Evolutionary conservation across 2,888 invertebrate genomes (phyloP).

Genomic region (Epirrita christyi): DNA sequence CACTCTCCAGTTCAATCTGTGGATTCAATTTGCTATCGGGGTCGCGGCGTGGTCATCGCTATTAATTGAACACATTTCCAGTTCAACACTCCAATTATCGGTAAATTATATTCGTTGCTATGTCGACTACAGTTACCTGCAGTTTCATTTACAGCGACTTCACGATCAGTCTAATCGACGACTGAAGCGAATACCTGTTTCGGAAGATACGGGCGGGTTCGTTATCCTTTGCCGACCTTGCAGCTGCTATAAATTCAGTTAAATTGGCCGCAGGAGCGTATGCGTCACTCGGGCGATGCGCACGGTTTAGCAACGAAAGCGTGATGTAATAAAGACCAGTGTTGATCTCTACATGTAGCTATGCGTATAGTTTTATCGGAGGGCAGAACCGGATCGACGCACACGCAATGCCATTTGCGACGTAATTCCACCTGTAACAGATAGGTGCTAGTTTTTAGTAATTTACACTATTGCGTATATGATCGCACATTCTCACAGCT

Average conservation of each 20-base stretch:
- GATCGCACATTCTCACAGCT: conserved; percentile 8
- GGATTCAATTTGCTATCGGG: conserved; percentile 53
- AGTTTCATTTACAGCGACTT: conserved; percentile 35
- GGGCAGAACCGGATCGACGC: conserved; percentile 63
- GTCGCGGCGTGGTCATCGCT: conserved; percentile 47
- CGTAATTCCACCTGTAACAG: conserved; percentile 68
- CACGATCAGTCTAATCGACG: conserved; percentile 38
- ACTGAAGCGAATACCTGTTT: conserved; percentile 55
- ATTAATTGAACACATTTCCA: conserved; percentile 51
- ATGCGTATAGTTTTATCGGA: conserved; percentile 53
- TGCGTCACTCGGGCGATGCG: conserved; percentile 75
- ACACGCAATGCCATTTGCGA: conserved; percentile 54
- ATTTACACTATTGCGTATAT: conserved; percentile 37
- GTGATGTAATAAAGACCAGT: conserved; percentile 52
- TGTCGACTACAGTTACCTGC: conserved; percentile 29
- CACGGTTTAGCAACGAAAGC: conserved; percentile 62
- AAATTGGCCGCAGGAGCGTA: conserved; percentile 71
- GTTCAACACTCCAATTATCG: conserved; percentile 37
- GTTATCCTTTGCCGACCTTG: conserved; percentile 80
- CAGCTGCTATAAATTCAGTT: conserved; percentile 77
- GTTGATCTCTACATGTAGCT: conserved; percentile 42
- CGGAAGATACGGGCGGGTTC: conserved; percentile 66
- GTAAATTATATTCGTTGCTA: conserved; percentile 28
- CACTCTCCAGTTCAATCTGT: conserved; percentile 41
- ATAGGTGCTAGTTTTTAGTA: conserved; percentile 68